These are phyloP conservation scores for Coregonus sp. DNA, from an alignment of 2,797 vertebrate genomes.

Conservation along the genomic window DNA sequence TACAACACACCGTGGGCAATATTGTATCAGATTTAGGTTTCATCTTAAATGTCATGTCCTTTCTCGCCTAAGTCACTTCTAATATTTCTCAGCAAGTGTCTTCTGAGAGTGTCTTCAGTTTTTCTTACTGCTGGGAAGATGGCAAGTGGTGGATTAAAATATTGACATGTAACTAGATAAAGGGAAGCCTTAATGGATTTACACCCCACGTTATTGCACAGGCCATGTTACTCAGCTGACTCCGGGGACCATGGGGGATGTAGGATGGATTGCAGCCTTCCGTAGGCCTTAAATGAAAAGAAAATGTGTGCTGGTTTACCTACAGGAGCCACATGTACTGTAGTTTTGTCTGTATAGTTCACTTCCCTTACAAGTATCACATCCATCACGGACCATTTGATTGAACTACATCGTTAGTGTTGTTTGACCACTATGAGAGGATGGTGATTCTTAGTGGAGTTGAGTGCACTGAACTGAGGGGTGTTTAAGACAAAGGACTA, in stretches of 20 bases:
- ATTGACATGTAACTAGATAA: conserved; percentile 24
- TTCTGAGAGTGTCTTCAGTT: conserved; percentile 6
- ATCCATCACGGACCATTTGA: neutral
- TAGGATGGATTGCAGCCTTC: neutral
- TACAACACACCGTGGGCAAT: conserved; percentile 34
- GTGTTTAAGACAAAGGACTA: no score
- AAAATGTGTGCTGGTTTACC: neutral
- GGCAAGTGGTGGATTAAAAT: conserved; percentile 10
- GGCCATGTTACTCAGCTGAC: neutral
- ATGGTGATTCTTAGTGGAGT: no score
- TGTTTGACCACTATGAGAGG: no score
- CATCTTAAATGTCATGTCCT: conserved; percentile 16
- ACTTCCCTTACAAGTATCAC: neutral
- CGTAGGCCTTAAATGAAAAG: conserved; percentile 8
- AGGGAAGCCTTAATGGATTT: conserved; percentile 13
- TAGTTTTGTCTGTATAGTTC: neutral
- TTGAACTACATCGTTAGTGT: no score
- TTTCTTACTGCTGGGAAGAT: conserved; percentile 8
- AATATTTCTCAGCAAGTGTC: conserved; percentile 14
- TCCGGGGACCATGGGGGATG: neutral
- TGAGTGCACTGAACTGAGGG: no score
- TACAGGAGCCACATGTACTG: neutral
- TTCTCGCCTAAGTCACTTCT: conserved; percentile 36
- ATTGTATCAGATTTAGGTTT: conserved; percentile 35
- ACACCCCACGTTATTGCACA: neutral